A percentile compares a stretch with the other conserved stretches of the same genome.
phyloP scores from a whole-genome alignment of 2,113 vertebrate genomes.

The Synodontis membranacea region DNA sequence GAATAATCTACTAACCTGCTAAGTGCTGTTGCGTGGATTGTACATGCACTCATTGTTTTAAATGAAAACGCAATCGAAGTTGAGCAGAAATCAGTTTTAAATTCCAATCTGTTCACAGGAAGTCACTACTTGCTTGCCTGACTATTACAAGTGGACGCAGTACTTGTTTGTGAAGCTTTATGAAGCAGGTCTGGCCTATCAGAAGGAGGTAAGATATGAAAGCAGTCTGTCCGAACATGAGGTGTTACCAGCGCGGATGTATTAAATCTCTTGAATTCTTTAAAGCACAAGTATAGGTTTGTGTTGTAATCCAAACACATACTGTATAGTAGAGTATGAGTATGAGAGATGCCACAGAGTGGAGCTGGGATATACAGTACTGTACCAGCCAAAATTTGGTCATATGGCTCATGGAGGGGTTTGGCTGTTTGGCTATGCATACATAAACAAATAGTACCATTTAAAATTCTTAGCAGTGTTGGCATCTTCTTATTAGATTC shows the following conservation, averaged over 20 bases:
- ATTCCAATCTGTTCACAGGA: slow-evolving; percentile 75
- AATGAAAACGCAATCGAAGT: not conserved
- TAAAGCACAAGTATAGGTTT: not conserved
- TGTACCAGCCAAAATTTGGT: not conserved
- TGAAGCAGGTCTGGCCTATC: slow-evolving; percentile 89
- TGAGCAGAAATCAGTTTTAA: not conserved
- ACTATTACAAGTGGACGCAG: slow-evolving; percentile 97
- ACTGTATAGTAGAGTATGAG: no score
- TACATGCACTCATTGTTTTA: not conserved
- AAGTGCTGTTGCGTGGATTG: not conserved
- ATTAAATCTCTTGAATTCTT: not conserved
- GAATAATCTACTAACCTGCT: not conserved
- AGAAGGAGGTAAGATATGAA: slow-evolving; percentile 85
- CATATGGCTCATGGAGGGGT: not conserved
- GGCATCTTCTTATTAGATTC: not conserved
- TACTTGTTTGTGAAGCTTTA: slow-evolving; percentile 92
- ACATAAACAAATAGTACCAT: not conserved
- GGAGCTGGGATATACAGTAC: not conserved
- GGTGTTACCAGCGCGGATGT: not conserved
- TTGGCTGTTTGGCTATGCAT: not conserved
- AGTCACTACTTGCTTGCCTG: slow-evolving; percentile 88
- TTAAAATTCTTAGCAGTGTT: not conserved
- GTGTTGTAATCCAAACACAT: not conserved
- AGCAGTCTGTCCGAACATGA: not conserved
- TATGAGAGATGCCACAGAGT: not conserved